Base-by-base conservation (phyloP, 2,888 invertebrate species). In the Pristionchus mayeri region DNA sequence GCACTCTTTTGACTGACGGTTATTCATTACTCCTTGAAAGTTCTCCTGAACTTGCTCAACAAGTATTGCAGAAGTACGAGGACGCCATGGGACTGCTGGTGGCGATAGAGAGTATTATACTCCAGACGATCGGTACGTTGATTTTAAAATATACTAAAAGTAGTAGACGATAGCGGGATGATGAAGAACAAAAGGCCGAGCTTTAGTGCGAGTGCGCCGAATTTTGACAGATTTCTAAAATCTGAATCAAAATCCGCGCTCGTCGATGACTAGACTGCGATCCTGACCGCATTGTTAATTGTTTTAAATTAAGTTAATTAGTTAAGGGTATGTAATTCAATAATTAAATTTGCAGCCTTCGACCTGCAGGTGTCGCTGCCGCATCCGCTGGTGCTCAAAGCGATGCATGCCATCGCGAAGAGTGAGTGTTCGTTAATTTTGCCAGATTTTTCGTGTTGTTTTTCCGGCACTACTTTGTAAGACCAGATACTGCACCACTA, bases 351-450 rank as follows among this genome's bases (percentile, higher is more conserved):
- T 93, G 16, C 89, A 94, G 94, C 98, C 88, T 99, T 99, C 94
- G 98, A 98, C 94, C 96, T 98, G 87, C 97, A 96, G 89, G 97
- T 99, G 92, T 98, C 98, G 94, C 98, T 98, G 94, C 98, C 99
- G 2, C 98, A 98, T 94, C 97, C 97, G 52, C 96, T 97, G 94
- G 97, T 99, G 89, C 97, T 99, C 85, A 96, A 96, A 93, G 97
- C 97, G 93, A 98, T 98, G 94, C 96, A 97, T 48, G 84, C 79
- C 94, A 95, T 98, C 93, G 97, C 98, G 88, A 96, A 96, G 95
- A 97, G 97, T 97, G 94, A 75, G 48, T 75, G 40, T 75, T 75
- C 24, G 44, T 60, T 44, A 57, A 9, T 27, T 21, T 48, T n/a
- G n/a, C n/a, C n/a, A 82, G 7, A 50, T 24, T 16, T 50, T 60